Conservation (phyloP, 2,888 invertebrate species). For the Lydus trimaculatus region DNA sequence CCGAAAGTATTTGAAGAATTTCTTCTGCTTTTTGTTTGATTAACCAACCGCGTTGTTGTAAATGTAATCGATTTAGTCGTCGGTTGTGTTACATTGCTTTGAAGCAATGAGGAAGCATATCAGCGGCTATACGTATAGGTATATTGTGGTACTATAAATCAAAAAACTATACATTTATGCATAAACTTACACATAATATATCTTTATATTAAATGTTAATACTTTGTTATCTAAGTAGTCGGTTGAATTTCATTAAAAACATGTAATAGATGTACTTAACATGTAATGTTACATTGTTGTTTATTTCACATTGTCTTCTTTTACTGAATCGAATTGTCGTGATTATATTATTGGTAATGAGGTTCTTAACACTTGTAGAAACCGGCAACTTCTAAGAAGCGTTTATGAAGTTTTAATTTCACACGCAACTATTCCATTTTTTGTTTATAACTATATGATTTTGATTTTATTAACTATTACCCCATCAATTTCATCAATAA, state of each 20-base stretch:
- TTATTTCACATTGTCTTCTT: slow-evolving; percentile 5
- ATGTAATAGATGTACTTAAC: slow-evolving; percentile 4
- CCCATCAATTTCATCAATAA: not conserved
- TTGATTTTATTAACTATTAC: not conserved
- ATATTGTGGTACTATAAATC: slow-evolving; percentile 18
- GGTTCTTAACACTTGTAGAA: not conserved
- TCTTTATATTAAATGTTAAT: slow-evolving; percentile 15
- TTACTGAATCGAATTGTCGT: slow-evolving; percentile 7
- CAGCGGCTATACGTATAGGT: not conserved
- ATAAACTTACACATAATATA: slow-evolving; percentile 27
- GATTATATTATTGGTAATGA: slow-evolving; percentile 9
- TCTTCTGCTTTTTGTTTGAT: slow-evolving; percentile 10
- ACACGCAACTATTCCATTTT: not conserved
- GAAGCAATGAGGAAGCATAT: slow-evolving; percentile 5
- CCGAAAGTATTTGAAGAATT: not conserved
- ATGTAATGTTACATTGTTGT: slow-evolving; percentile 9
- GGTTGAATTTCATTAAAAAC: slow-evolving; percentile 4
- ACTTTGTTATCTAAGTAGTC: slow-evolving; percentile 20
- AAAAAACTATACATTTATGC: slow-evolving; percentile 20
- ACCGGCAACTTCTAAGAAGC: not conserved
- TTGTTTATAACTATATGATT: not conserved
- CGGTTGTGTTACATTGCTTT: not conserved
- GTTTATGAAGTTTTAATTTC: not conserved
- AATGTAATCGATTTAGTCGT: not conserved
- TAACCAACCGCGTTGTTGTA: not conserved